Conservation (phyloP, 2,113 vertebrate genomes). For the Macheiramphus alcinus region DNA sequence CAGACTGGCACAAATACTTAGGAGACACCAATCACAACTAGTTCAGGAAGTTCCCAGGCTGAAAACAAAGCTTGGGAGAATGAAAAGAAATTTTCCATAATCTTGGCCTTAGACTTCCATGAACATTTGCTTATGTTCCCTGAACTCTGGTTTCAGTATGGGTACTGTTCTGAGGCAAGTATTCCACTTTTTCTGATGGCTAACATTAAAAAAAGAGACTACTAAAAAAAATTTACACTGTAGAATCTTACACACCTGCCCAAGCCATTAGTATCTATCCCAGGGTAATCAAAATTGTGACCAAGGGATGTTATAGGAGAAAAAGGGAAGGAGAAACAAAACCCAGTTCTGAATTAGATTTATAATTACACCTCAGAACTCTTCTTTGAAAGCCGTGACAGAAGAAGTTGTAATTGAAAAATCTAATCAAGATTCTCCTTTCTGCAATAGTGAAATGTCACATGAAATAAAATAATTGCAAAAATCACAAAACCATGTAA, state of each 20-base stretch:
- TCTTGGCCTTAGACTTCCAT: background rate
- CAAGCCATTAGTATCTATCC: background rate
- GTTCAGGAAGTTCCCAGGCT: background rate
- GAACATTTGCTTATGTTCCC: background rate
- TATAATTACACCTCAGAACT: background rate
- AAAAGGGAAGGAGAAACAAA: background rate
- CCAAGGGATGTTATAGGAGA: background rate
- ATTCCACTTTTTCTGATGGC: background rate
- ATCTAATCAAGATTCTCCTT: background rate
- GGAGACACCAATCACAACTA: background rate
- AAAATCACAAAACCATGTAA: background rate
- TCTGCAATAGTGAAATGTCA: background rate
- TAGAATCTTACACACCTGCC: background rate
- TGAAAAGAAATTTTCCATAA: background rate
- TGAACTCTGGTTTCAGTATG: background rate
- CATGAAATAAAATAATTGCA: background rate
- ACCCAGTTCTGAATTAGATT: background rate
- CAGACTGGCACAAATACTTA: background rate
- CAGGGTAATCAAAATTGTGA: background rate
- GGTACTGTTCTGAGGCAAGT: background rate
- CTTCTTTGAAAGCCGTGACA: background rate
- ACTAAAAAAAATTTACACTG: background rate
- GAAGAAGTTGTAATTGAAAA: background rate
- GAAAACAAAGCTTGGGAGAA: background rate
- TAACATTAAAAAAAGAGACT: background rate